Conservation (phyloP, 2,113 vertebrate species). For the Edolisoma coerulescens region DNA sequence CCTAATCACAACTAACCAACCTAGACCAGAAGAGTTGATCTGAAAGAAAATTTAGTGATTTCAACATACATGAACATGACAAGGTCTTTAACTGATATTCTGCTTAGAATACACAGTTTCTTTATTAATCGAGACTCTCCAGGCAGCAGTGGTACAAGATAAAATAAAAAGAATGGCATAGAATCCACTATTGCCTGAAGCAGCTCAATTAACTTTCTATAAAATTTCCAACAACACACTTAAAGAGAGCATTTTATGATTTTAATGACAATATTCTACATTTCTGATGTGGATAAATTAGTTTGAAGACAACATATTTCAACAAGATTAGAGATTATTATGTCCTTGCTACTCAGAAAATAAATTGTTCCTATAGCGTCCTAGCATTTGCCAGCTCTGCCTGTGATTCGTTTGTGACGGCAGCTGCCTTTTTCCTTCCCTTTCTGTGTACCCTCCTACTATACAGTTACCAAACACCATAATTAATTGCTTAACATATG, state of each 20-base stretch:
- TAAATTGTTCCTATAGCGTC: neutral
- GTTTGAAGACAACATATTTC: conserved; percentile 40
- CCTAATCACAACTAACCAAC: neutral
- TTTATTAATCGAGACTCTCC: conserved; percentile 60
- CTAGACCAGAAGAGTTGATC: neutral
- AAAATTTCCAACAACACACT: conserved; percentile 52
- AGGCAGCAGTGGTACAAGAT: conserved; percentile 28
- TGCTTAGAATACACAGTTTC: conserved; percentile 34
- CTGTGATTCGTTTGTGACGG: neutral
- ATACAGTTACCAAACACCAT: neutral
- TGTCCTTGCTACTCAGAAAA: neutral
- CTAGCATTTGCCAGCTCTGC: neutral
- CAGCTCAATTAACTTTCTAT: conserved; percentile 65
- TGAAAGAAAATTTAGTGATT: neutral
- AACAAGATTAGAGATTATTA: conserved; percentile 12
- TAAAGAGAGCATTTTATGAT: conserved; percentile 57
- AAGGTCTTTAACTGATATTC: conserved; percentile 33
- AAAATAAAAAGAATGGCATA: conserved; percentile 63
- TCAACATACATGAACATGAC: neutral
- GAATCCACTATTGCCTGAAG: conserved; percentile 38
- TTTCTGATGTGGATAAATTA: conserved; percentile 53
- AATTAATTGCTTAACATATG: neutral
- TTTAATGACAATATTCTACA: conserved; percentile 55
- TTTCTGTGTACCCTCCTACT: neutral
- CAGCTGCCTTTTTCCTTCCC: neutral